Conservation (phyloP, 1,140 invertebrate species). For the Centruroides sculpturatus region DNA sequence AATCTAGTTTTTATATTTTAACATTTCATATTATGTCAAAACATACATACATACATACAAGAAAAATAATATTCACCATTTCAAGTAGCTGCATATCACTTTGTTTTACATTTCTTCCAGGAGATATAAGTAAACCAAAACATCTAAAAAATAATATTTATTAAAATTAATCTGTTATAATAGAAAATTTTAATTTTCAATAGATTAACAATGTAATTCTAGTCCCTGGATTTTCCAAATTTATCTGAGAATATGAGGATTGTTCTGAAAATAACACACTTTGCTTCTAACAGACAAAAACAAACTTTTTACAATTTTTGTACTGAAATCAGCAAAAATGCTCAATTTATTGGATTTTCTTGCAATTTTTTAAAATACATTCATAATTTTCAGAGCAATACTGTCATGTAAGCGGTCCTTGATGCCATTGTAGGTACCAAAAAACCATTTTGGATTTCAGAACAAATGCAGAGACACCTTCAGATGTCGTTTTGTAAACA, state of each 20-base stretch:
- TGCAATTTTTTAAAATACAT: too few species aligned
- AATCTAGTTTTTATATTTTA: too few species aligned
- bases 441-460: too few species aligned
- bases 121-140: constrained; percentile 86
- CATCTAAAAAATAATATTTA: constrained; percentile 44
- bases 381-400: too few species aligned
- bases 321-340: background rate
- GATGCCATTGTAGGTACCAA: too few species aligned
- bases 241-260: too few species aligned
- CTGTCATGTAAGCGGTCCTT: too few species aligned
- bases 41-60: too few species aligned
- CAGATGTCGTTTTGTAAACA: too few species aligned
- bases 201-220: background rate
- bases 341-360: too few species aligned
- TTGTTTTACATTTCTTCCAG: constrained; percentile 82
- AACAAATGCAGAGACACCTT: background rate
- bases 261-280: too few species aligned
- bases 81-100: constrained; percentile 92
- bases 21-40: background rate
- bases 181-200: background rate
- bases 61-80: constrained; percentile 48
- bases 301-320: background rate
- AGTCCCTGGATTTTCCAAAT: background rate
- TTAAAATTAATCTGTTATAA: background rate
- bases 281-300: background rate